A percentile compares a stretch with the other conserved stretches of the same genome.
These are phyloP conservation scores for Struthidea cinerea DNA, from an alignment of 2,113 vertebrate genomes.

Conservation along the genomic window DNA sequence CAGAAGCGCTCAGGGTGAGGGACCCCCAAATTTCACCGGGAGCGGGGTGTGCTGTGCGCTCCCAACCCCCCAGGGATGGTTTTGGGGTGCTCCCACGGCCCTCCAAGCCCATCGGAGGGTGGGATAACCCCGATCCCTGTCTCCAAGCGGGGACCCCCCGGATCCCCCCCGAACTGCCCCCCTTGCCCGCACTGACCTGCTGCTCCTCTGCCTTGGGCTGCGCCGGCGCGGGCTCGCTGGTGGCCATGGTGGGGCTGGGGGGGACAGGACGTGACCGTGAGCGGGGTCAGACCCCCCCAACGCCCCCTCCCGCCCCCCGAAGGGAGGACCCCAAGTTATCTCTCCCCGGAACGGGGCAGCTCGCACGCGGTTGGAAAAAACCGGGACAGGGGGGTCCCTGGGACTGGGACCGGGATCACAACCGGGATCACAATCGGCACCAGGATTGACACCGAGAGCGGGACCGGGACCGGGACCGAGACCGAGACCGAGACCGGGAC, in stretches of 20 bases:
- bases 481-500: neutral
- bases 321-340: neutral
- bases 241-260: neutral
- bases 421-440: neutral
- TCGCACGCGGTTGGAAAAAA: neutral
- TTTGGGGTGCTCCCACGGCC: neutral
- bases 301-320: no score
- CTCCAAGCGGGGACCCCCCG: neutral
- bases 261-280: neutral
- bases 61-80: accelerated
- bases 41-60: accelerated
- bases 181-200: neutral
- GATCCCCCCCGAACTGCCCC: neutral
- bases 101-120: neutral
- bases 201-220: conserved; percentile 3
- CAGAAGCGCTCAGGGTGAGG: neutral
- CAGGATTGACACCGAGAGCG: neutral
- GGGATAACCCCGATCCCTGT: neutral
- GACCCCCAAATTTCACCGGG: no score
- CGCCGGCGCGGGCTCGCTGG: neutral
- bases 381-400: neutral
- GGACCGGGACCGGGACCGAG: no score
- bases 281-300: neutral
- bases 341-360: neutral
- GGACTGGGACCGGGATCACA: neutral